phyloP scores from a whole-genome alignment of 2,113 vertebrate genomes.

The Cyphomyrus discorhynchus region DNA sequence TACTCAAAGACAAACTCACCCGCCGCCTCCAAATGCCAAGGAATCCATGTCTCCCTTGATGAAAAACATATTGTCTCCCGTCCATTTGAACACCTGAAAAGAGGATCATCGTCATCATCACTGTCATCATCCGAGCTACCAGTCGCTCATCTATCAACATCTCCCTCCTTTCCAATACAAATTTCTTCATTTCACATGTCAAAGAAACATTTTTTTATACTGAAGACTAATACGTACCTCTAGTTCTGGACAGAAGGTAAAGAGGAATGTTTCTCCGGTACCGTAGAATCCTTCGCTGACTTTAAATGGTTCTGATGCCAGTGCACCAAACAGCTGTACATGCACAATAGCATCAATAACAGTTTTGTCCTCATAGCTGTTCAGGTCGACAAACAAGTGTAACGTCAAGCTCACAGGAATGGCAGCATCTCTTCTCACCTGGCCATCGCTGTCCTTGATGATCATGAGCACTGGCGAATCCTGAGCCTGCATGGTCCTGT shows the following conservation, averaged over 20 bases:
- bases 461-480: conserved; percentile 75
- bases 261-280: conserved; percentile 78
- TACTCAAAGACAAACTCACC: conserved; percentile 50
- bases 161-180: neutral
- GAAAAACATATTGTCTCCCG: conserved; percentile 82
- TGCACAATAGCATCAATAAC: neutral
- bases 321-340: conserved; percentile 69
- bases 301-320: conserved; percentile 77
- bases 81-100: conserved; percentile 73
- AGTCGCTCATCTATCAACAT: neutral
- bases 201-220: too few relatives aligned
- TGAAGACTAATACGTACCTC: conserved; percentile 47
- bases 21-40: conserved; percentile 73
- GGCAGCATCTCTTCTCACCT: conserved; percentile 48
- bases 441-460: conserved; percentile 73
- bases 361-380: neutral
- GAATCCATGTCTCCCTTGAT: conserved; percentile 81
- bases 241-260: conserved; percentile 78
- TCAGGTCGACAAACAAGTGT: neutral
- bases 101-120: neutral
- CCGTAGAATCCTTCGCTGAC: conserved; percentile 77
- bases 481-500: conserved; percentile 68
- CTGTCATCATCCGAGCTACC: neutral
- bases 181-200: neutral
- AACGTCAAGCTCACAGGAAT: neutral